Percentiles rank a stretch among this genome's conserved stretches.
These are phyloP conservation scores for Scylla paramamosain DNA, from an alignment of 1,140 invertebrate genomes.

Conservation along the genomic window DNA sequence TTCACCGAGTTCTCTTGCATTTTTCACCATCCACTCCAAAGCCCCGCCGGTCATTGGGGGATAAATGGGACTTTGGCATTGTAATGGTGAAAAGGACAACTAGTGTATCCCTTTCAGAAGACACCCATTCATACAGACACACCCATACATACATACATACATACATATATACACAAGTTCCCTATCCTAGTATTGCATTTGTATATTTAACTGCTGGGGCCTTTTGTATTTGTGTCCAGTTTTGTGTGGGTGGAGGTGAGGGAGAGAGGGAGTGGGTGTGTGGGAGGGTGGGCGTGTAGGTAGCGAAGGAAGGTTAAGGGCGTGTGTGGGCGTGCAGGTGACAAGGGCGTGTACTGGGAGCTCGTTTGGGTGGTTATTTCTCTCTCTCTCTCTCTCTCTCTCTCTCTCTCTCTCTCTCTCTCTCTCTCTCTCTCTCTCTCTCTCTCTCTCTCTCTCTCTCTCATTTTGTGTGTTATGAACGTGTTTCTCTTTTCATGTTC, in stretches of 20 bases:
- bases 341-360: neutral
- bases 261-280: no score
- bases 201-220: neutral
- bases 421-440: neutral
- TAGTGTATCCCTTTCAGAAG: neutral
- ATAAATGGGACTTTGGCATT: no score
- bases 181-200: neutral
- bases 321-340: neutral
- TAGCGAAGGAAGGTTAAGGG: neutral
- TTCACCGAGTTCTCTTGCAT: slow-evolving; percentile 8
- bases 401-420: neutral
- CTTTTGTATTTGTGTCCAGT: neutral
- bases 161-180: neutral
- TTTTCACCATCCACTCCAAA: neutral
- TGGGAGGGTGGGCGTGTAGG: no score
- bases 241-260: neutral
- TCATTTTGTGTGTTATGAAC: neutral
- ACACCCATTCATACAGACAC: neutral
- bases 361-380: neutral
- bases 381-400: neutral
- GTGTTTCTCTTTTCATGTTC: neutral
- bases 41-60: neutral
- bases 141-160: neutral
- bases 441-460: neutral
- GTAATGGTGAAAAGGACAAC: no score